phyloP scores from a whole-genome alignment of 1,140 invertebrate species.

The Trypoxylus dichotomus region DNA sequence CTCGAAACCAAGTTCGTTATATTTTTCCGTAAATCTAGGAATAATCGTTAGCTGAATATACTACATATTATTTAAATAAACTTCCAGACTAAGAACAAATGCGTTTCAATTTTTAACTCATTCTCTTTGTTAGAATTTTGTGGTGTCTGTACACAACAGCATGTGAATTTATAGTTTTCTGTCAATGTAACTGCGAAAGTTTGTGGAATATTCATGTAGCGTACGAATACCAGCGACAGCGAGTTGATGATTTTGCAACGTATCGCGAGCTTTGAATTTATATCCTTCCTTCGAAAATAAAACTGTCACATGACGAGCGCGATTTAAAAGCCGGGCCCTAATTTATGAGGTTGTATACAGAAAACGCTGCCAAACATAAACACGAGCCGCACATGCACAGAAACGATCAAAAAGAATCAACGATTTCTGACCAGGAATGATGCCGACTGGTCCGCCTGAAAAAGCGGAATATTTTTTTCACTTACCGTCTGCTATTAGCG shows the following conservation, averaged over 20 bases:
- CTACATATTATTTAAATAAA: too few relatives aligned
- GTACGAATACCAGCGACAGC: background rate
- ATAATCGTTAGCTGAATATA: too few relatives aligned
- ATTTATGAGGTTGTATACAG: background rate
- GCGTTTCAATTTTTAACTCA: too few relatives aligned
- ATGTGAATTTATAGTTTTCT: background rate
- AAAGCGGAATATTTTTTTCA: background rate
- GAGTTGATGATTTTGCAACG: background rate
- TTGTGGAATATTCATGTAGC: background rate
- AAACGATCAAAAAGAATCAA: constrained; percentile 2
- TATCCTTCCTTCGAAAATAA: constrained; percentile 17
- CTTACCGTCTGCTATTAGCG: constrained; percentile 7
- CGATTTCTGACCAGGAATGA: background rate
- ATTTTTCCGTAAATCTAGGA: too few relatives aligned
- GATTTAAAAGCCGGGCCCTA: background rate
- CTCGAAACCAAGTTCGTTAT: too few relatives aligned
- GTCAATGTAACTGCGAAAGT: background rate
- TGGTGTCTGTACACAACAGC: background rate
- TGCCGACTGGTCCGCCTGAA: background rate
- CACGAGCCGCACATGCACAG: background rate
- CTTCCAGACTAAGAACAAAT: background rate
- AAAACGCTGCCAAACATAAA: constrained; percentile 7
- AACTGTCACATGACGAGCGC: background rate
- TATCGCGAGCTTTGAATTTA: background rate
- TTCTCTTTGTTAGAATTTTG: background rate